Percentiles rank a stretch among this genome's conserved stretches.
Conservation (phyloP, 2,888 invertebrate genomes). For the Scaptodrosophila latifasciaeformis region DNA sequence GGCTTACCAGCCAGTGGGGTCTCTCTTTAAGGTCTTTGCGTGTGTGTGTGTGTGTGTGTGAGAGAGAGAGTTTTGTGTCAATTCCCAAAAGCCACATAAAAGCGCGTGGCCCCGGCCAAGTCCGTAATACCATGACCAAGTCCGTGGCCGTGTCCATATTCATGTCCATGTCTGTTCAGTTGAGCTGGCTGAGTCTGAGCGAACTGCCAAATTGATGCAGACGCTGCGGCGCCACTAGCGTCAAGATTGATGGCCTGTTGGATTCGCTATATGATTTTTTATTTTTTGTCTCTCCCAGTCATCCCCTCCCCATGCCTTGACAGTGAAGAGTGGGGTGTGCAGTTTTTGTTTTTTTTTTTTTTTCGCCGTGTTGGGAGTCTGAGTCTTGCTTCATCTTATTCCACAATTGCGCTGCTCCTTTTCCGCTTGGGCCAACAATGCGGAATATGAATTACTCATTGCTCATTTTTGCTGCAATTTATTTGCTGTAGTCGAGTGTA, state of each 20-base stretch:
- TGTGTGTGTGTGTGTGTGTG: no score
- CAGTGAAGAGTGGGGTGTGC: no score
- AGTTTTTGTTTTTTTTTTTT: background rate
- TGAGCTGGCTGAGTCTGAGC: constrained; percentile 11
- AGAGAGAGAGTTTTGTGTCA: no score
- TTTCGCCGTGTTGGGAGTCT: background rate
- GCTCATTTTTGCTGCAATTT: constrained; percentile 66
- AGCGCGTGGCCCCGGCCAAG: constrained; percentile 64
- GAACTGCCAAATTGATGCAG: constrained; percentile 56
- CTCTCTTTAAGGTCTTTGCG: constrained; percentile 5
- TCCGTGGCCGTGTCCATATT: constrained; percentile 7
- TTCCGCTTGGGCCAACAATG: constrained; percentile 43
- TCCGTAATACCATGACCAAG: no score
- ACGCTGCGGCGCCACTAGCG: constrained; percentile 51
- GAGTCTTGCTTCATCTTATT: constrained; percentile 7
- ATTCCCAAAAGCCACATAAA: constrained; percentile 61
- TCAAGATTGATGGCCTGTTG: constrained; percentile 64
- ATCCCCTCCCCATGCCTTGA: background rate
- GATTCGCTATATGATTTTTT: no score
- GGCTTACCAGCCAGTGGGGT: background rate
- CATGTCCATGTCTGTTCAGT: constrained; percentile 6
- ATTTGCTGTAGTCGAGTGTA: constrained; percentile 13
- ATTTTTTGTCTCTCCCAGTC: background rate
- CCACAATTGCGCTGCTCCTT: constrained; percentile 8
- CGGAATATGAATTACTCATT: constrained; percentile 65